A percentile compares a stretch with the other conserved stretches of the same genome.
These are phyloP conservation scores for Amyelois transitella DNA, from an alignment of 1,140 invertebrate genomes.

Conservation along the genomic window DNA sequence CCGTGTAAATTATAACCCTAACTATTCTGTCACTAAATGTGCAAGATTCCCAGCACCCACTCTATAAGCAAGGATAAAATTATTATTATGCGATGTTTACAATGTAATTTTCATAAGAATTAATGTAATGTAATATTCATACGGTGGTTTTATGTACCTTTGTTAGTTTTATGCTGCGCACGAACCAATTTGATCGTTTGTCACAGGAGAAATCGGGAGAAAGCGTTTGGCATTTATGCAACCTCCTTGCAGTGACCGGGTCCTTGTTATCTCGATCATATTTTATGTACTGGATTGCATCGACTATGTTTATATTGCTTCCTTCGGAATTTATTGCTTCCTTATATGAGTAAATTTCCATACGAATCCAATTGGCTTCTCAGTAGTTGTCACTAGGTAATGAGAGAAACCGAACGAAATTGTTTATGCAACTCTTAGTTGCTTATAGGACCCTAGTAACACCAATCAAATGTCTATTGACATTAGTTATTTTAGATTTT, in stretches of 20 bases:
- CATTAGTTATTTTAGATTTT: no score
- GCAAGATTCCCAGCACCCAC: no score
- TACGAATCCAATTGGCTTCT: neutral
- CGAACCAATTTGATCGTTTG: neutral
- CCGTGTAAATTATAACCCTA: no score
- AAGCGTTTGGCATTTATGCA: conserved; percentile 3
- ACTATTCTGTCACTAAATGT: no score
- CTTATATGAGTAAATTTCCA: neutral
- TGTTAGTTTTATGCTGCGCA: neutral
- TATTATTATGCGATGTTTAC: no score
- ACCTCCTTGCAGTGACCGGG: neutral
- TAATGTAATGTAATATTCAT: no score
- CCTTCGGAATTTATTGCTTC: neutral
- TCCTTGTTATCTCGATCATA: neutral
- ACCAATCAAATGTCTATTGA: no score
- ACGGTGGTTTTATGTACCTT: no score
- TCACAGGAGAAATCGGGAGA: neutral
- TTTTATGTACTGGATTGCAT: neutral
- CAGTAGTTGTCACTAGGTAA: neutral
- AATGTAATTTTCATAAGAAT: no score
- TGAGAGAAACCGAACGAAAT: conserved; percentile 17
- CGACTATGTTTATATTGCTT: conserved; percentile 19
- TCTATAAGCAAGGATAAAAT: no score
- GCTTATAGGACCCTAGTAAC: neutral
- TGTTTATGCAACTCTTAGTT: conserved; percentile 22